phyloP scores from a whole-genome alignment of 2,888 invertebrate species.

The Hypomecis atomaria region DNA sequence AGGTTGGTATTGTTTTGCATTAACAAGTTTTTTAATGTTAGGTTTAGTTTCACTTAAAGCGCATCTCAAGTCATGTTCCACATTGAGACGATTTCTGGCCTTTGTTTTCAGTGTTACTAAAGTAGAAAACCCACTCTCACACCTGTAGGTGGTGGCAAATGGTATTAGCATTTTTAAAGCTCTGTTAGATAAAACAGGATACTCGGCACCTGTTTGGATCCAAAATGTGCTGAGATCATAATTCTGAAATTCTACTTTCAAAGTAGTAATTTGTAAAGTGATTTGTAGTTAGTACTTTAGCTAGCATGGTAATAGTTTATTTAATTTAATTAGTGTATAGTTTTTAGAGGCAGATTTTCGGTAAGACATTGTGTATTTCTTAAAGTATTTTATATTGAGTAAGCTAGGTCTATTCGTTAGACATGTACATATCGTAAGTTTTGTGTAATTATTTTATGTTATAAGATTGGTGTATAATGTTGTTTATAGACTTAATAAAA shows the following conservation, averaged over 20 bases:
- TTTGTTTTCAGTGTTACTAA: background rate
- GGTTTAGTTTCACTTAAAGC: constrained; percentile 15
- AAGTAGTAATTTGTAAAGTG: too few relatives aligned
- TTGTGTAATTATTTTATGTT: too few relatives aligned
- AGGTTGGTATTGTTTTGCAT: constrained; percentile 36
- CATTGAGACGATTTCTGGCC: constrained; percentile 27
- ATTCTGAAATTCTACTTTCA: constrained; percentile 2
- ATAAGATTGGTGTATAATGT: too few relatives aligned
- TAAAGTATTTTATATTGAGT: too few relatives aligned
- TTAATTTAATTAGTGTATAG: too few relatives aligned
- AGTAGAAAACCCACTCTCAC: constrained; percentile 3
- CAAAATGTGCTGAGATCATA: background rate
- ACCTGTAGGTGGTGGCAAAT: constrained; percentile 41
- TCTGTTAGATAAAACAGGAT: constrained; percentile 40
- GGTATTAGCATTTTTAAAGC: constrained; percentile 41
- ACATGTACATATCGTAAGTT: too few relatives aligned
- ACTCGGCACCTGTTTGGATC: constrained; percentile 16
- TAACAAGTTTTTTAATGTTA: constrained; percentile 25
- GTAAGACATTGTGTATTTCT: too few relatives aligned
- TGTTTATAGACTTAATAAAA: too few relatives aligned
- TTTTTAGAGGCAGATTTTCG: too few relatives aligned
- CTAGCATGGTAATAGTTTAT: too few relatives aligned
- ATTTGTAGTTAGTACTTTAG: too few relatives aligned
- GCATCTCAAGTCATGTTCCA: constrained; percentile 35
- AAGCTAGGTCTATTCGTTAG: too few relatives aligned